Evolutionary conservation across 1,140 invertebrate genomes (phyloP).

Genomic region (Pemphigus obesinymphae): DNA sequence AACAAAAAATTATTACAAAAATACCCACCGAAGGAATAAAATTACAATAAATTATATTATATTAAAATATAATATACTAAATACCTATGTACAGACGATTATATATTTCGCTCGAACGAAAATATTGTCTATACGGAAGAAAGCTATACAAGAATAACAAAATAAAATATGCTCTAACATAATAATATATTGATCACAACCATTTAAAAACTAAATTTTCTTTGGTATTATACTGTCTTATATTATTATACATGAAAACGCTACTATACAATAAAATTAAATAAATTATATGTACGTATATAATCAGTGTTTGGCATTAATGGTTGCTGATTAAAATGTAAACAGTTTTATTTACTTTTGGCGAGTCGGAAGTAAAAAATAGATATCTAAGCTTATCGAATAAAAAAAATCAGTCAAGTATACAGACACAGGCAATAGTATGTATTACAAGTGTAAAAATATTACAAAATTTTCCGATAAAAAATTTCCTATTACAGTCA

Average conservation of each 20-base stretch:
- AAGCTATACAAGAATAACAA: conserved; percentile 32
- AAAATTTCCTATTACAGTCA: background rate
- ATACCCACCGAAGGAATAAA: too few relatives aligned
- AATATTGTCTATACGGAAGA: conserved; percentile 29
- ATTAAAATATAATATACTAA: too few relatives aligned
- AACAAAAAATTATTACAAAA: too few relatives aligned
- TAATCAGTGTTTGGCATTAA: conserved; percentile 17
- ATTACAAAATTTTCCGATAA: background rate
- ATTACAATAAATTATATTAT: too few relatives aligned
- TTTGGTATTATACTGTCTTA: conserved; percentile 30
- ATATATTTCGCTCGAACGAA: background rate
- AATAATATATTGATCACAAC: conserved; percentile 14
- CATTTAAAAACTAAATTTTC: conserved; percentile 29
- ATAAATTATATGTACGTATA: too few relatives aligned
- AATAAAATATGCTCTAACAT: conserved; percentile 36
- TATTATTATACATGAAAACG: background rate
- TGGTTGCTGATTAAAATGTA: background rate
- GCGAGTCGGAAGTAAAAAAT: background rate
- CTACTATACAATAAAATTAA: conserved; percentile 1
- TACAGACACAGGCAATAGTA: background rate
- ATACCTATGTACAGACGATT: too few relatives aligned
- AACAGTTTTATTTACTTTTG: background rate
- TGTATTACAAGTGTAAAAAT: background rate
- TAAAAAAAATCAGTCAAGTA: conserved; percentile 24
- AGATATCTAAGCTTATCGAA: too few relatives aligned